Conservation (phyloP, 2,797 vertebrate genomes). For the Parambassis ranga region DNA sequence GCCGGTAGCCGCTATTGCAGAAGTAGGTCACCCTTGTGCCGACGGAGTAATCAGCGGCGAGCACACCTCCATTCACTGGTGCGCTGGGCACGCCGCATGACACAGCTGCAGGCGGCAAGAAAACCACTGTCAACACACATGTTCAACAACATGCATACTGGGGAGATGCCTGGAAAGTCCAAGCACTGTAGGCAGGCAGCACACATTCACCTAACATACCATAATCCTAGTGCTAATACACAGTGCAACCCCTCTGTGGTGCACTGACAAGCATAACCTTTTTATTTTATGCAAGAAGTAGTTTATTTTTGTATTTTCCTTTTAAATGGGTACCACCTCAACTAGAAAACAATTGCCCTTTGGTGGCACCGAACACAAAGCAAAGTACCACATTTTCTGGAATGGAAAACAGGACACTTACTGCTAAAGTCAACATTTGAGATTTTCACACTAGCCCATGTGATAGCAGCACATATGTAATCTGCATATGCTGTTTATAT, state of each 20-base stretch:
- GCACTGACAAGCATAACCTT: not conserved
- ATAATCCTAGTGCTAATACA: no score
- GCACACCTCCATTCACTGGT: conserved; percentile 92
- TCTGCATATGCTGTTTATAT: not conserved
- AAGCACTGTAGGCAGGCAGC: not conserved
- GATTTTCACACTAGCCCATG: not conserved
- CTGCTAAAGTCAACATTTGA: not conserved
- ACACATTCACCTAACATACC: not conserved
- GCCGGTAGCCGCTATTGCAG: conserved; percentile 93
- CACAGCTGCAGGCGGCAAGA: conserved; percentile 81
- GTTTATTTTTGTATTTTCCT: not conserved
- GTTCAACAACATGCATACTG: conserved; percentile 24
- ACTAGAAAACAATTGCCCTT: not conserved
- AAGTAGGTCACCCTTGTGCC: conserved; percentile 95
- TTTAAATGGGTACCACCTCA: not conserved
- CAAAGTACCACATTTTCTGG: not conserved
- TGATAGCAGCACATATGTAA: not conserved
- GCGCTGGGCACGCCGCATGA: conserved; percentile 95
- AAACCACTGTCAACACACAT: conserved; percentile 28
- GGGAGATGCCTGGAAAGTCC: conserved; percentile 15
- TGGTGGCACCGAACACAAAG: not conserved
- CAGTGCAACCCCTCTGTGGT: not conserved
- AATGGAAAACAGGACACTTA: not conserved
- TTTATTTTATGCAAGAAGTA: not conserved
- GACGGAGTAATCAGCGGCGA: conserved; percentile 95